phyloP scores from a whole-genome alignment of 2,888 invertebrate species.

The Ennomos quercinarius region DNA sequence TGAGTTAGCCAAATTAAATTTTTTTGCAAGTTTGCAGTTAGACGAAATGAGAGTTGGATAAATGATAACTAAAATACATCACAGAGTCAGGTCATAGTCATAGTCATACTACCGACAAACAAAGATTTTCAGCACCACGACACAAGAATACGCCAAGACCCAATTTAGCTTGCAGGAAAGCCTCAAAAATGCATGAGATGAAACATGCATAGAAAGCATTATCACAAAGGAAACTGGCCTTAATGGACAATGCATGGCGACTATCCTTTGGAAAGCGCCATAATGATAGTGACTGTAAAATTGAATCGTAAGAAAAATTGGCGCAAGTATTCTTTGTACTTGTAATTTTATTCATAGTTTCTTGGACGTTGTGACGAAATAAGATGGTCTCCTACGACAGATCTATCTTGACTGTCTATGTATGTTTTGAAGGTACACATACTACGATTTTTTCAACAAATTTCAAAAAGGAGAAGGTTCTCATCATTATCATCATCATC shows the following conservation, averaged over 20 bases:
- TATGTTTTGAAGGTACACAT: too few relatives aligned
- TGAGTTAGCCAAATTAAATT: too few relatives aligned
- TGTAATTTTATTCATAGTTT: not conserved
- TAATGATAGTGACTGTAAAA: conserved; percentile 35
- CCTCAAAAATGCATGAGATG: conserved; percentile 45
- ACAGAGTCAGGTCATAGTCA: too few relatives aligned
- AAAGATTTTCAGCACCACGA: conserved; percentile 4
- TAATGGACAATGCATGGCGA: conserved; percentile 42
- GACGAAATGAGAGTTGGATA: too few relatives aligned
- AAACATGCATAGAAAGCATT: conserved; percentile 46
- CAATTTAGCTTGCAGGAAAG: conserved; percentile 38
- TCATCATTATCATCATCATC: too few relatives aligned
- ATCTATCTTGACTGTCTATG: too few relatives aligned
- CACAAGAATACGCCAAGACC: conserved; percentile 36
- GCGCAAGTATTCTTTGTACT: conserved; percentile 21
- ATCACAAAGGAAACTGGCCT: conserved; percentile 44
- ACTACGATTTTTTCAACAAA: too few relatives aligned
- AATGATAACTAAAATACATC: too few relatives aligned
- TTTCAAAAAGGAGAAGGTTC: too few relatives aligned
- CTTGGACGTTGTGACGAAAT: too few relatives aligned
- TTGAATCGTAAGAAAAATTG: conserved; percentile 41
- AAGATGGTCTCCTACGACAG: too few relatives aligned
- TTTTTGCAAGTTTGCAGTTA: too few relatives aligned
- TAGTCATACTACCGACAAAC: conserved; percentile 3
- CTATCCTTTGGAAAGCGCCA: conserved; percentile 36